Evolutionary conservation across 2,113 vertebrate species (phyloP), one percentile per base, ranked within the genome.

Genomic region (Thunnus thynnus): DNA sequence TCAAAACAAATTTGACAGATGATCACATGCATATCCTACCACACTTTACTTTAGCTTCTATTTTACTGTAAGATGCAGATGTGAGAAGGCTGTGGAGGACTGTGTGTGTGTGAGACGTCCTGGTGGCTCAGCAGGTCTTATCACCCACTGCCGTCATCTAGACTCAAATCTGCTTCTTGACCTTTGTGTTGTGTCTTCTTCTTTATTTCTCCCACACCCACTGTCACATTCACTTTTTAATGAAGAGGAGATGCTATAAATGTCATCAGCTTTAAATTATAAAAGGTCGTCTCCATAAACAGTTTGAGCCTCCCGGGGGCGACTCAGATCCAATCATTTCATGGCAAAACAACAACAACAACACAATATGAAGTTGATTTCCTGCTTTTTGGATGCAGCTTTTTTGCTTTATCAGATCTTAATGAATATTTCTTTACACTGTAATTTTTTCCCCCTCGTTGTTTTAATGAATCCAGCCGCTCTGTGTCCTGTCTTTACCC

Each of bases 231-330:
- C 64, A 22, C 25, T 69, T 17, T 79, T 55, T 76, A 72, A 85
- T 50, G 32, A 82, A 56, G 17, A 13, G 41, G 20, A 65, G 27
- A 22, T 0, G 44, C 52, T 7, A 32, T 54, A 64, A 77, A 70
- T 80, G 44, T 72, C 81, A 74, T 69, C 67, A 44, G 18, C 27
- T 69, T 65, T 13, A 64, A 83, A 64, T 72, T 5, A 54, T 3
- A 5, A 85, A 83, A 80, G 68, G 80, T 83, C 83, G 32, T 60
- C 47, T 67, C 44, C 76, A 65, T 62, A 13, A 65, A 83, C 54
- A 79, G 54, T 57, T 41, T 0, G 16, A 79, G 55, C 50, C n/a
- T 72, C 74, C 74, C 6, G 27, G 70, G 11, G 27, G 72, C 48
- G 0, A 47, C 47, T 58, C 14, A 0, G n/a, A 65, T 65, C 48